A percentile compares a stretch with the other conserved stretches of the same genome.
Conservation (phyloP, 2,113 vertebrate genomes). For the Bucco capensis region DNA sequence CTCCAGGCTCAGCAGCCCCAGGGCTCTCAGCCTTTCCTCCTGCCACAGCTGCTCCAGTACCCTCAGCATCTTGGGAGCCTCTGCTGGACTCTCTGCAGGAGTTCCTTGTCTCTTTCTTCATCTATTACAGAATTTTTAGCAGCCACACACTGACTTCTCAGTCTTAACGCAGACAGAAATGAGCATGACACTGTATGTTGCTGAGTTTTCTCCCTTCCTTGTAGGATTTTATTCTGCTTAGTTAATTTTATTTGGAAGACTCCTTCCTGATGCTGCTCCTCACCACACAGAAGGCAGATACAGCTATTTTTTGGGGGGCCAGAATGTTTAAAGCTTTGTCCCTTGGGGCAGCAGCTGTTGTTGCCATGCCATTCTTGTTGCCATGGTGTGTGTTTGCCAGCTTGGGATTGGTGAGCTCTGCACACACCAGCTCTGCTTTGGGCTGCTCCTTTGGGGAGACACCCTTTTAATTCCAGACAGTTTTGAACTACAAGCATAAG, state of each 20-base stretch:
- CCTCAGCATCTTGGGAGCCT: no score
- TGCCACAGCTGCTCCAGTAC: no score
- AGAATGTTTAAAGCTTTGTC: not conserved
- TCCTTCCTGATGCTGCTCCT: not conserved
- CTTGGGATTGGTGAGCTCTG: not conserved
- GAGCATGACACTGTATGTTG: not conserved
- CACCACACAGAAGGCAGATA: not conserved
- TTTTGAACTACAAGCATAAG: accelerated
- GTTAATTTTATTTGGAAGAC: not conserved
- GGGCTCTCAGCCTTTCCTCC: no score
- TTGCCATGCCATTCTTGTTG: constrained; percentile 58
- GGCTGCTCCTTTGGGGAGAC: not conserved
- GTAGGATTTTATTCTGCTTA: not conserved
- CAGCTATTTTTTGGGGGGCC: not conserved
- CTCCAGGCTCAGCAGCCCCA: no score
- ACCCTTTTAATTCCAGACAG: not conserved
- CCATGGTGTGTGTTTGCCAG: constrained; percentile 36
- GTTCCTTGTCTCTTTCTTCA: not conserved
- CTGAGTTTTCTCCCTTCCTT: not conserved
- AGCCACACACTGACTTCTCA: not conserved
- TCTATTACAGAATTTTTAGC: not conserved
- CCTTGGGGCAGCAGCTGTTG: constrained; percentile 30
- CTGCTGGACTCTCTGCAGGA: no score
- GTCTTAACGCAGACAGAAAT: not conserved
- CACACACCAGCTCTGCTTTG: not conserved